phyloP scores from a whole-genome alignment of 1,140 invertebrate genomes.

The Megalonaias nervosa region DNA sequence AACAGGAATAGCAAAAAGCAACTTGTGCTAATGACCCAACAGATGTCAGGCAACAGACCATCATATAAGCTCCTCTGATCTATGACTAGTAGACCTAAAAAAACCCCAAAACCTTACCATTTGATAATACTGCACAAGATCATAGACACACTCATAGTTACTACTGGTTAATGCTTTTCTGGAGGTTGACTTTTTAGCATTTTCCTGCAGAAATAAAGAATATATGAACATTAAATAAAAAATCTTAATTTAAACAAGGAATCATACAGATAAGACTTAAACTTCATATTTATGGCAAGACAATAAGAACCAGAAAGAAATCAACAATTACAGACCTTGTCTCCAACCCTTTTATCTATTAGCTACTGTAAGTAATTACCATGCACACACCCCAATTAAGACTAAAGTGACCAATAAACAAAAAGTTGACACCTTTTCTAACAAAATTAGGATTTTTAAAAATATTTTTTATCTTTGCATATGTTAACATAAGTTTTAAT shows the following conservation, averaged over 20 bases:
- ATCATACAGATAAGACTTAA: neutral
- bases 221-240: neutral
- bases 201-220: slow-evolving; percentile 50
- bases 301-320: neutral
- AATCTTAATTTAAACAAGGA: neutral
- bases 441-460: too few species aligned
- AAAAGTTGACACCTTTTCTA: too few species aligned
- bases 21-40: too few species aligned
- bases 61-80: neutral
- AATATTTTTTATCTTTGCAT: too few species aligned
- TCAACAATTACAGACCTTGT: too few species aligned
- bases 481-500: too few species aligned
- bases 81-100: neutral
- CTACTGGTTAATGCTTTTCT: slow-evolving; percentile 62
- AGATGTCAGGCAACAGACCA: too few species aligned
- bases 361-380: too few species aligned
- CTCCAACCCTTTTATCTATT: neutral
- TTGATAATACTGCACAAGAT: slow-evolving; percentile 90
- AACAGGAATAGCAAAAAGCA: too few species aligned
- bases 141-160: slow-evolving; percentile 67
- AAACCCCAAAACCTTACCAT: slow-evolving; percentile 77
- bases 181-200: slow-evolving; percentile 68
- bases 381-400: too few species aligned
- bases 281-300: neutral
- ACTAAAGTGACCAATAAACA: too few species aligned